phyloP scores from a whole-genome alignment of 1,140 invertebrate species.

The Euschistus heros region DNA sequence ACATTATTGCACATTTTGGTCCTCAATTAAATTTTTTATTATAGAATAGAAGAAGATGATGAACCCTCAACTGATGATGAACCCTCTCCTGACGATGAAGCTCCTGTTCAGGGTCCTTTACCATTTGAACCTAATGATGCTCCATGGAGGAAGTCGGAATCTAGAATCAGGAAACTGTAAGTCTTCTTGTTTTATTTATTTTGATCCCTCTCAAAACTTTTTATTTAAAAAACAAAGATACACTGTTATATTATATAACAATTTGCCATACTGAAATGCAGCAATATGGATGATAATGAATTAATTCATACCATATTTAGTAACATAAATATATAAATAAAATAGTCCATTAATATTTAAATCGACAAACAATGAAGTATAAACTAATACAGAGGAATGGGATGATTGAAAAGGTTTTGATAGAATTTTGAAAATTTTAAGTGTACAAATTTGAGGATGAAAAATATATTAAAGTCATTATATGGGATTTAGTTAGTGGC shows the following conservation, averaged over 20 bases:
- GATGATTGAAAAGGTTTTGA: too few relatives aligned
- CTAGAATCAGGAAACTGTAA: slow-evolving; percentile 90
- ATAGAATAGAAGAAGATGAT: slow-evolving; percentile 11
- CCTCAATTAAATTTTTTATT: too few relatives aligned
- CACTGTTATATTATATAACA: too few relatives aligned
- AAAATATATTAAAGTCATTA: too few relatives aligned
- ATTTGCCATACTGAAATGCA: too few relatives aligned
- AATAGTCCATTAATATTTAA: not conserved
- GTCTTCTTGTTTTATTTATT: slow-evolving; percentile 35
- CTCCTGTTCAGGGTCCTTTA: slow-evolving; percentile 88
- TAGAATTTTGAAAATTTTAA: too few relatives aligned
- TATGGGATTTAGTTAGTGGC: too few relatives aligned
- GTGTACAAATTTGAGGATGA: too few relatives aligned
- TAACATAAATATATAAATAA: not conserved
- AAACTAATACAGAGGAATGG: too few relatives aligned
- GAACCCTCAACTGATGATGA: slow-evolving; percentile 4
- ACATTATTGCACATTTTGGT: not conserved
- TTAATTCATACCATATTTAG: slow-evolving; percentile 8
- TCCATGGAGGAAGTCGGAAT: slow-evolving; percentile 73
- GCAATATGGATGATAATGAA: not conserved
- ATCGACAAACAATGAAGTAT: too few relatives aligned
- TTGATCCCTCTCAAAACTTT: not conserved
- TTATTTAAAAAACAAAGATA: not conserved
- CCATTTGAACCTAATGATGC: slow-evolving; percentile 94
- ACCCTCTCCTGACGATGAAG: slow-evolving; percentile 52